Base-by-base conservation (phyloP, 2,888 invertebrate genomes). In the Drosophila pullipes region DNA sequence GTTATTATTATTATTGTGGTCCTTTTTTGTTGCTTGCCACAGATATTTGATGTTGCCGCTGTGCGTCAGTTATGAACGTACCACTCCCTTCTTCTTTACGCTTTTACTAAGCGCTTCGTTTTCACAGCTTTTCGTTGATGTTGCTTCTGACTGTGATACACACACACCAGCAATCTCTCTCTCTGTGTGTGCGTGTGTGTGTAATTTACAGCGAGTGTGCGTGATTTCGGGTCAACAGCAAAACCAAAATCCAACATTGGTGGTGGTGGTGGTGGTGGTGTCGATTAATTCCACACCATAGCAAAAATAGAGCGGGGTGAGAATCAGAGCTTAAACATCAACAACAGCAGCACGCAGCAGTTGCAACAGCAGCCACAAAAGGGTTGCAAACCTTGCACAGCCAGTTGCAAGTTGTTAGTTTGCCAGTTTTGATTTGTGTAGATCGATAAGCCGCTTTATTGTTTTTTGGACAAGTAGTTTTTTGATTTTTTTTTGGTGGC, bases 61-160 rank as follows among this genome's bases (percentile, higher is more conserved):
- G 93, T 94, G 93, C 93, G 93, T 93, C 93, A 93, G 93, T 92
- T 90, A 92, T 93, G 93, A 92, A 93, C 93, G 90, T 93, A 93
- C 90, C 94, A 92, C 93, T 94, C 94, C 92, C 94, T 94, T 93
- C 93, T 93, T 93, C 93, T 47, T 47, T 92, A 91, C 89, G 90
- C 44, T 41, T 41, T 41, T 58, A 41, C 62, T 81, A 72, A 75
- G 87, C 84, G 85, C 82, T 83, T 82, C 74, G 87, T 82, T 58
- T 85, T 81, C 85, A 77, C 83, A 79, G 88, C 81, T 82, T 82
- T 82, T 76, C 70, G 66, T 66, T 66, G 71, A 59, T 28, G 59
- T 64, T 62, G 59, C 74, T 55, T 72, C 76, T 78, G 77, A 76
- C 76, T 70, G 59, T 67, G 69, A 67, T 74, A 72, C 72, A 73